Conservation (phyloP, 37 sponge, comb jelly and placozoan genomes). For the Chondrosia reniformis region DNA sequence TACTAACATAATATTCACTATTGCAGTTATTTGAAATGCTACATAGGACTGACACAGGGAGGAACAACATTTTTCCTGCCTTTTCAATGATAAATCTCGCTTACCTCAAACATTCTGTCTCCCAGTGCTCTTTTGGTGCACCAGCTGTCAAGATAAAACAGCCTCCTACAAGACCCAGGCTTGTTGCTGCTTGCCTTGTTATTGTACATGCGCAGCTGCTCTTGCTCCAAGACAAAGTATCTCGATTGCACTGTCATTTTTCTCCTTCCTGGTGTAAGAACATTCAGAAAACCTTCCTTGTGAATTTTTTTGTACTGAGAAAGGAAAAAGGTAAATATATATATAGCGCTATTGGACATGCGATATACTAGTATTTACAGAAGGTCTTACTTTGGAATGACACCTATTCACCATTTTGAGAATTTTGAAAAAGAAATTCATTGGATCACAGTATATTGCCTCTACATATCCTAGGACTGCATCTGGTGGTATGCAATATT, state of each 20-base stretch:
- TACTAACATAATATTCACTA: no score
- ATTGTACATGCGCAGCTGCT: background rate
- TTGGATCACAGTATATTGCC: background rate
- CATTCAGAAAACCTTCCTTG: background rate
- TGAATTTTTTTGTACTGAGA: background rate
- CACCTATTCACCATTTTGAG: background rate
- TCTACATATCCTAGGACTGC: slow-evolving; percentile 35
- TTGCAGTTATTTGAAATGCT: no score
- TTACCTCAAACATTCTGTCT: no score
- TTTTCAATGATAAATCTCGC: no score
- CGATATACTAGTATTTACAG: background rate
- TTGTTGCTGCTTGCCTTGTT: background rate
- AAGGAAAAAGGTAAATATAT: background rate
- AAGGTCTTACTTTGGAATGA: background rate
- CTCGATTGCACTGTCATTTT: background rate
- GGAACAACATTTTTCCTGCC: no score
- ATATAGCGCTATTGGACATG: background rate
- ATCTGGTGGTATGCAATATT: slow-evolving; percentile 8
- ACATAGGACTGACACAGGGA: no score
- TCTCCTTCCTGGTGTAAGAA: background rate
- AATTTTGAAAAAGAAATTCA: background rate
- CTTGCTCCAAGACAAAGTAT: background rate
- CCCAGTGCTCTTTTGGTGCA: no score
- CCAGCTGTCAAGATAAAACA: no score
- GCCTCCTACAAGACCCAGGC: background rate